Conservation (phyloP, 2,113 vertebrate species). For the Alces alces region DNA sequence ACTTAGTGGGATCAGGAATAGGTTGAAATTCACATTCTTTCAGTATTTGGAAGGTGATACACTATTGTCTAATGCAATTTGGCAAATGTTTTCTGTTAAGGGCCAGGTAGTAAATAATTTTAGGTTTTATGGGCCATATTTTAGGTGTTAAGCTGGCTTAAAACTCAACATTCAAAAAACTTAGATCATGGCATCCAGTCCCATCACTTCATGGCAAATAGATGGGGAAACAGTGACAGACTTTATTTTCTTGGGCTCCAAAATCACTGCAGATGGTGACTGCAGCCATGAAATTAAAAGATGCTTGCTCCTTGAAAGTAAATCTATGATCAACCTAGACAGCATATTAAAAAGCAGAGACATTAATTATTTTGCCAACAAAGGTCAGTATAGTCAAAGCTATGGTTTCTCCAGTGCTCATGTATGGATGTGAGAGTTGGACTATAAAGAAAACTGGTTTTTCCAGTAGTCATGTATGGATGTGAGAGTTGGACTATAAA, state of each 20-base stretch:
- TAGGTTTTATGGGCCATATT: not conserved
- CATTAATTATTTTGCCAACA: not conserved
- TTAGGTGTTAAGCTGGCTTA: not conserved
- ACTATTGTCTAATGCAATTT: not conserved
- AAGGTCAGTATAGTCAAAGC: not conserved
- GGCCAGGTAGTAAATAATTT: not conserved
- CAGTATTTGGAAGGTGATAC: not conserved
- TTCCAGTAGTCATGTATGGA: not conserved
- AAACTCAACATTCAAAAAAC: not conserved
- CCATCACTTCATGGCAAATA: not conserved
- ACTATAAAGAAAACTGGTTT: not conserved
- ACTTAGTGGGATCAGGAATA: not conserved
- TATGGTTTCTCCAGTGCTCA: not conserved
- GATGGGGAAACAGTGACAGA: not conserved
- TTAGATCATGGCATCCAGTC: not conserved
- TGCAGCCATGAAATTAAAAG: not conserved
- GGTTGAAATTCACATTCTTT: not conserved
- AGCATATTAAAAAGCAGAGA: not conserved
- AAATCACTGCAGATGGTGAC: not conserved
- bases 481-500: not conserved
- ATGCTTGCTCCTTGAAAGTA: not conserved
- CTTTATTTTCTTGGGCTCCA: not conserved
- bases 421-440: not conserved
- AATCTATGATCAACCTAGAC: not conserved
- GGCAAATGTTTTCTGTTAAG: not conserved